Conservation (phyloP, 2,888 invertebrate species). For the Cryptocephalus moraei region DNA sequence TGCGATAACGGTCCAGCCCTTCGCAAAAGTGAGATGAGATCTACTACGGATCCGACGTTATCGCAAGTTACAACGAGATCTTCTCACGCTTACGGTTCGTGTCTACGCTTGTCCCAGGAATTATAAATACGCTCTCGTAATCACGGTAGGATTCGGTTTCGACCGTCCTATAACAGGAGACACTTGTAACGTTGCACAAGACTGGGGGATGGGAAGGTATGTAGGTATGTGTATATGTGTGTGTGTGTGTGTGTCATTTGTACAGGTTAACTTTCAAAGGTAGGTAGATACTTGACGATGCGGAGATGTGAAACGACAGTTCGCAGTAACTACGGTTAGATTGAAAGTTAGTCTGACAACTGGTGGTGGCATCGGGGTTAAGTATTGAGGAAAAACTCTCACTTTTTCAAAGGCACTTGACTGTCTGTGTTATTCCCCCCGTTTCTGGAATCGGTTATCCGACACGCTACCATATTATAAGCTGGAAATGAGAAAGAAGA, state of each 20-base stretch:
- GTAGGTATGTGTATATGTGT: too few relatives aligned
- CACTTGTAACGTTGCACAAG: too few relatives aligned
- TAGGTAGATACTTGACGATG: too few relatives aligned
- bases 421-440: constrained; percentile 73
- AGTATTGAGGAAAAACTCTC: constrained; percentile 42
- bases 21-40: background rate
- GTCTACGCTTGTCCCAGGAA: constrained; percentile 55
- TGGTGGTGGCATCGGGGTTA: background rate
- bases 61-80: constrained; percentile 35
- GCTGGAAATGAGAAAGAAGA: constrained; percentile 56
- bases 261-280: constrained; percentile 11
- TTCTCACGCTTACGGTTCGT: constrained; percentile 46
- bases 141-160: constrained; percentile 55
- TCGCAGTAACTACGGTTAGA: background rate
- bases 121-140: constrained; percentile 67
- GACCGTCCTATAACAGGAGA: constrained; percentile 39
- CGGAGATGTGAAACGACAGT: too few relatives aligned
- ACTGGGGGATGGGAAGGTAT: too few relatives aligned
- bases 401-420: constrained; percentile 98
- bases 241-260: too few relatives aligned
- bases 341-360: constrained; percentile 15
- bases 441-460: constrained; percentile 88
- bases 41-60: constrained; percentile 11
- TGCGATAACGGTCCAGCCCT: constrained; percentile 20
- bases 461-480: constrained; percentile 97